Evolutionary conservation across 64 coral and sea anemone species (phyloP), one percentile per base, ranked within the genome.

Genomic region (Montipora cactus): DNA sequence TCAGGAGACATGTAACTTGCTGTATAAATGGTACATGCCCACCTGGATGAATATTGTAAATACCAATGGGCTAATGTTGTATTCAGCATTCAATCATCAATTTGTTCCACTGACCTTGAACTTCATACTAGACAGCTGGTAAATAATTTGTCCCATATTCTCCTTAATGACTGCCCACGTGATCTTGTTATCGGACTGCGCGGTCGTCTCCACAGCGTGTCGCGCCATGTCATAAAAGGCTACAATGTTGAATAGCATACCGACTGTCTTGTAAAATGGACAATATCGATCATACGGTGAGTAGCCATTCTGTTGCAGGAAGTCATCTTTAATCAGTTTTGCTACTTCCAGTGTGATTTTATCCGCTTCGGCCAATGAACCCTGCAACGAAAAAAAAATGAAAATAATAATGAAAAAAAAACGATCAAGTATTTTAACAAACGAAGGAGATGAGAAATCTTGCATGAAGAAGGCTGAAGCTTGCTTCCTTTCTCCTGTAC

Each of bases 121-220:
- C 68, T 98, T 98, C 96, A 98, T 98, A 69, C 93, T 93, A 20
- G 87, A 93, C 44, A 98, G 78, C 44, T 94, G 70, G 87, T 98
- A 98, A 18, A 98, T 89, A 44, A 90, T 88, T 50, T 98, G 90
- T 0, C 94, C 94, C 96, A 98, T 98, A 91, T 98, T 95, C 45
- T 98, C 96, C 49, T 98, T 98, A 47, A 98, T 98, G 21, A 98
- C 93, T 28, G 90, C 91, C 96, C 96, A 98, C 3, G 96, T 98
- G 71, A 98, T 93, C 82, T 98, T 98, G 90, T 98, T 98, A 91
- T 98, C 96, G 18, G 96, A 92, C 74, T 98, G 96, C 2, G 96
- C 96, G 10, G 96, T 98, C 2, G 96, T 82, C 78, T 98, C 96
- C 50, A 98, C 96, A 19, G 96, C 80, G 82, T 98, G 96, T 37